phyloP scores from a whole-genome alignment of 2,888 invertebrate genomes.

The Crocallis elinguaria region DNA sequence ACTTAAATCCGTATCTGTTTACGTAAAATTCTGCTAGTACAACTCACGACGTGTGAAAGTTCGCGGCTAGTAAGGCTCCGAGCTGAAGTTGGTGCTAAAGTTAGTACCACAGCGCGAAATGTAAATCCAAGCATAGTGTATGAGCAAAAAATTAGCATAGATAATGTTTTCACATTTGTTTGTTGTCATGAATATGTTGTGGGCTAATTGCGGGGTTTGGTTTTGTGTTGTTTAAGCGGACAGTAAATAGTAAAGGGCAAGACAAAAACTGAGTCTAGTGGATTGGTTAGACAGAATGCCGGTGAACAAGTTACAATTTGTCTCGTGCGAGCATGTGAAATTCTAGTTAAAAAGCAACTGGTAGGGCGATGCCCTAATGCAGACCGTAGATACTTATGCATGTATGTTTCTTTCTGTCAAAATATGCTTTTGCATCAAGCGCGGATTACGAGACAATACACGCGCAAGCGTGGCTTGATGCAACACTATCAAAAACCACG shows the following conservation, averaged over 20 bases:
- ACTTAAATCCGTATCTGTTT: conserved; percentile 20
- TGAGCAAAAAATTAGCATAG: conserved; percentile 32
- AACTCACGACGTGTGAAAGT: conserved; percentile 33
- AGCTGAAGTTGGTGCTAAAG: conserved; percentile 25
- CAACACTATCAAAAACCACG: too few relatives aligned
- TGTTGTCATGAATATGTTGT: conserved; percentile 20
- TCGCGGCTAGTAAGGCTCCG: conserved; percentile 25
- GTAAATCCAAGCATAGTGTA: conserved; percentile 30
- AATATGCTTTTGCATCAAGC: too few relatives aligned
- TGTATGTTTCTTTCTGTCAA: too few relatives aligned
- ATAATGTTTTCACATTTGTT: conserved; percentile 33
- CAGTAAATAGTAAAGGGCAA: neutral
- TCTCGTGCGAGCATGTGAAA: too few relatives aligned
- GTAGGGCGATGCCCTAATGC: too few relatives aligned
- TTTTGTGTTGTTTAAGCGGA: neutral
- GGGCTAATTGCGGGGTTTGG: conserved; percentile 3
- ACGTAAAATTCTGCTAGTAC: conserved; percentile 31
- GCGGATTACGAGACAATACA: too few relatives aligned
- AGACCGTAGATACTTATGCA: too few relatives aligned
- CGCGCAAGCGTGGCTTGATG: too few relatives aligned
- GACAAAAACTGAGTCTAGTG: too few relatives aligned
- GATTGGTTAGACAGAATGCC: too few relatives aligned
- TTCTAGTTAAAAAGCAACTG: too few relatives aligned
- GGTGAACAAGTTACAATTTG: too few relatives aligned
- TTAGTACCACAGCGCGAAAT: conserved; percentile 31